Evolutionary conservation across 2,113 vertebrate species (phyloP), one percentile per base, ranked within the genome.

Genomic region (Rhinogobius similis): DNA sequence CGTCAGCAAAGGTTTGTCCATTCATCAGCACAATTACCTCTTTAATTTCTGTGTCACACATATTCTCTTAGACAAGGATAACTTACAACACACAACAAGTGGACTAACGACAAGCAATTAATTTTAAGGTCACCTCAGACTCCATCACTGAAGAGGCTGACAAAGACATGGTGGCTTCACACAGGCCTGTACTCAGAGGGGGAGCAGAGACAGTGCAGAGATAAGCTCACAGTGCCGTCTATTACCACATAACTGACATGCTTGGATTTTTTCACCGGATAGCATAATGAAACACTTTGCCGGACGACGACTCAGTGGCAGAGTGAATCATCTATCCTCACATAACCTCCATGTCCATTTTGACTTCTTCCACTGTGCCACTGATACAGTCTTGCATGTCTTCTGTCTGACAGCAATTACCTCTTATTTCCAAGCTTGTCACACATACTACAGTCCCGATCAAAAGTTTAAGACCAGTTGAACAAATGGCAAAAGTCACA

Each of bases 61-160:
- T n/a, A n/a, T n/a, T n/a, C n/a, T n/a, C n/a, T 50, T 21, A 50
- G 18, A 26, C 52, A 55, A 44, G 43, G 52, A 4, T 55, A 14
- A 24, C 12, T 55, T 55, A 32, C 39, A 36, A 32, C 41, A 39
- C 2, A 50, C 27, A 68, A n/a, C 16, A 5, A 68, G 68, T 21
- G 41, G 20, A 18, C 67, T 64, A 77, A 84, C 64, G 65, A 71
- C 67, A 74, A 64, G 23, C 36, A 65, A 27, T 62, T 79, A 1
- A 68, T 67, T 67, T 65, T 62, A 63, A 76, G 41, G 63, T 67
- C 62, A 0, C 27, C 8, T 26, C 8, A 23, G 36, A 59, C 52
- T 63, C 67, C 58, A 41, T 41, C 58, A 23, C 38, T 38, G 55
- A 75, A 43, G 72, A 59, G 61, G 52, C 69, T 53, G 46, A 41